These are phyloP conservation scores for Brachionus koreanus DNA, from an alignment of 1,140 invertebrate species.

Conservation along the genomic window DNA sequence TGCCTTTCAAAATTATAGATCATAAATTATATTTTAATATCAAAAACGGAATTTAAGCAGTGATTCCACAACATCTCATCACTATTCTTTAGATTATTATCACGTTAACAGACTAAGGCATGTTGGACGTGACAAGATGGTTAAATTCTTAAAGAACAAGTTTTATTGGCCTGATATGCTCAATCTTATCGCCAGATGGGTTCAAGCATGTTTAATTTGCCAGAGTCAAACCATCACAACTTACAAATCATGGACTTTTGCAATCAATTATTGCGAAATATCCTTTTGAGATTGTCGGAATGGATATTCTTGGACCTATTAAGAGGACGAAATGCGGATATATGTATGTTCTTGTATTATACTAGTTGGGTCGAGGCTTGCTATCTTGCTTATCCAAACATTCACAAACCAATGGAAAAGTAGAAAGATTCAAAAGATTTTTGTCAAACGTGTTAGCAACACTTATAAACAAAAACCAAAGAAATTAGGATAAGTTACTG, in stretches of 20 bases:
- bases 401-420: slow-evolving; percentile 47
- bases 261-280: background rate
- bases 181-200: no score
- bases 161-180: no score
- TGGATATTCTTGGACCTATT: no score
- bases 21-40: background rate
- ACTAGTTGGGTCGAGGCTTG: slow-evolving; percentile 56
- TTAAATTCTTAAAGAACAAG: background rate
- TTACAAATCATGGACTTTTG: no score
- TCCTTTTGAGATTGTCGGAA: slow-evolving; percentile 22
- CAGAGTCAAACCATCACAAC: background rate
- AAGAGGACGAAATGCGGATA: slow-evolving; percentile 46
- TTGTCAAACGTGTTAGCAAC: no score
- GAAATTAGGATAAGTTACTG: no score
- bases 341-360: slow-evolving; percentile 55
- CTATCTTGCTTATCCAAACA: slow-evolving; percentile 48
- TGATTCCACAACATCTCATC: background rate
- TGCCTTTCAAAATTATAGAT: no score
- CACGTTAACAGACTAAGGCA: no score
- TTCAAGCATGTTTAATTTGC: slow-evolving; percentile 16
- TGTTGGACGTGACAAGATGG: no score
- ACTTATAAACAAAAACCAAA: no score
- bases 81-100: no score
- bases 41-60: background rate
- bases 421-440: no score